phyloP scores from a whole-genome alignment of 2,888 invertebrate species.

The Tenthredo amoena region DNA sequence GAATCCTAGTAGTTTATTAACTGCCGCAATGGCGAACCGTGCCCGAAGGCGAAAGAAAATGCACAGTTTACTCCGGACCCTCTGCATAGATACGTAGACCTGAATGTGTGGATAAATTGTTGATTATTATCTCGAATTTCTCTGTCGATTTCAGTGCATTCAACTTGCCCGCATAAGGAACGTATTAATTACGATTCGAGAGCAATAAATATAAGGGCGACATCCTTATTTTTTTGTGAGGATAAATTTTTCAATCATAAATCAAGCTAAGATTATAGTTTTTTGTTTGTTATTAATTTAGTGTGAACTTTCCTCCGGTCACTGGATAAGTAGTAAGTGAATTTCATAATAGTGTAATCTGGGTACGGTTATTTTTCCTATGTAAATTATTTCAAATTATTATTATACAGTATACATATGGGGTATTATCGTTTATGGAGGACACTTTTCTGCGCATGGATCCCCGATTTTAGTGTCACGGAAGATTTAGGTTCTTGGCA shows the following conservation, averaged over 20 bases:
- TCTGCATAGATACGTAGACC: background rate
- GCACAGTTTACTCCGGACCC: background rate
- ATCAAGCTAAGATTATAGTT: too few relatives aligned
- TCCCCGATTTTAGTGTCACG: too few relatives aligned
- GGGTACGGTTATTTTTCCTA: too few relatives aligned
- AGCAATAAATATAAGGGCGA: background rate
- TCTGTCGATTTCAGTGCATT: background rate
- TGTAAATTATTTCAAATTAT: too few relatives aligned
- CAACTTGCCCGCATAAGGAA: background rate
- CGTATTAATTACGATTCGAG: background rate
- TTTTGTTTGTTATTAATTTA: too few relatives aligned
- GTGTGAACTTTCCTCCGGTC: too few relatives aligned
- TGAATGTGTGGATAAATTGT: background rate
- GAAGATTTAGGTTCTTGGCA: too few relatives aligned
- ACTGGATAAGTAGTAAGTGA: too few relatives aligned
- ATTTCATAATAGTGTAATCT: too few relatives aligned
- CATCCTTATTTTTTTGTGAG: background rate
- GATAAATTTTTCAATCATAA: background rate
- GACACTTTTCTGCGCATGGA: too few relatives aligned
- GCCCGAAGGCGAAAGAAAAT: slow-evolving; percentile 15
- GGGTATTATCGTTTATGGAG: too few relatives aligned
- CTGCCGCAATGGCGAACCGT: slow-evolving; percentile 32
- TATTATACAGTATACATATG: too few relatives aligned
- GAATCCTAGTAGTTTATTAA: slow-evolving; percentile 7
- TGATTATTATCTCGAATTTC: background rate